These are phyloP conservation scores for Abscondita cerata DNA, from an alignment of 2,888 invertebrate species.

Conservation along the genomic window DNA sequence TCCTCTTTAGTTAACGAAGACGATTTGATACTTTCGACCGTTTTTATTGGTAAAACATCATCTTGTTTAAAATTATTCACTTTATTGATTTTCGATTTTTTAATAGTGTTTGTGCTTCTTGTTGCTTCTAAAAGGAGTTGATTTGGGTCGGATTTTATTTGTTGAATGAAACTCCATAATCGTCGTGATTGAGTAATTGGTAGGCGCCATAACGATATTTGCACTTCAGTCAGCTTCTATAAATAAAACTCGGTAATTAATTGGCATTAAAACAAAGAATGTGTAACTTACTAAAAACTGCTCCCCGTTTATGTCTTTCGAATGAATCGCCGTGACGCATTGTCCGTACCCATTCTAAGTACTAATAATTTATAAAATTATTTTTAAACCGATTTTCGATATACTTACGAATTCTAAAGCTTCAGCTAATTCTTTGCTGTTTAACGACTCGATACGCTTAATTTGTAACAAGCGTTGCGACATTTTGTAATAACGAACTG, in stretches of 20 bases:
- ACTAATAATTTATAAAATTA: too few relatives aligned
- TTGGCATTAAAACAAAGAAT: slow-evolving; percentile 4
- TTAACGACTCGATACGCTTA: slow-evolving; percentile 30
- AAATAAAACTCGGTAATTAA: slow-evolving; percentile 23
- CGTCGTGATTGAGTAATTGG: slow-evolving; percentile 26
- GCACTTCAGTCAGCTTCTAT: slow-evolving; percentile 36
- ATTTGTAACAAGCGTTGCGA: slow-evolving; percentile 5
- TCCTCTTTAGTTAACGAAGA: slow-evolving; percentile 19
- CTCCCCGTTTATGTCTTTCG: slow-evolving; percentile 31
- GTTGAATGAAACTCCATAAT: slow-evolving; percentile 37
- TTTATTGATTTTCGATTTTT: neutral
- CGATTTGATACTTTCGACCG: neutral
- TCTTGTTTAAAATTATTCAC: neutral
- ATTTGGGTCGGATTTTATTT: slow-evolving; percentile 25
- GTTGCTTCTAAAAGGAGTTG: slow-evolving; percentile 24
- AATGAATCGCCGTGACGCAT: slow-evolving; percentile 23
- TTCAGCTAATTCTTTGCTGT: slow-evolving; percentile 26
- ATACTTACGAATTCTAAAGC: slow-evolving; percentile 33
- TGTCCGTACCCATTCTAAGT: slow-evolving; percentile 36
- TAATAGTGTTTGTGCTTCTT: neutral
- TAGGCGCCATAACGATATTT: slow-evolving; percentile 33
- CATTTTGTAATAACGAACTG: slow-evolving; percentile 2
- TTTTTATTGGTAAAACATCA: too few relatives aligned
- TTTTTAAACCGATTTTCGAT: too few relatives aligned
- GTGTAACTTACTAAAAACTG: slow-evolving; percentile 30